Base-by-base conservation (phyloP, 2,797 vertebrate species). In the Dermochelys coriacea region DNA sequence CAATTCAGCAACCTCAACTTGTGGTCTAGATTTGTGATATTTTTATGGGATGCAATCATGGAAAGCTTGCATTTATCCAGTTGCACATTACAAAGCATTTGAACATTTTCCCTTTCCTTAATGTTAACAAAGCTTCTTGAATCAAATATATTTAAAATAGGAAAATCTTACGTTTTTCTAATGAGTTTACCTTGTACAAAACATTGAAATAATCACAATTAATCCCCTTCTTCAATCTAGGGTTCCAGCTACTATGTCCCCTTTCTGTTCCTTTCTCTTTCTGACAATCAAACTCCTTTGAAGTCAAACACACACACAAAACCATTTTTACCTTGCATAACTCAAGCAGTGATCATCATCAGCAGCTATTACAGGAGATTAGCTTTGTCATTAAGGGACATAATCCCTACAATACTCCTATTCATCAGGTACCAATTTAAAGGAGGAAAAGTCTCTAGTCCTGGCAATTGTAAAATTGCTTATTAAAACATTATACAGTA, bases 361-460 rank as follows among this genome's bases (percentile, higher is more conserved):
- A 88, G 90, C 91, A 94, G 15, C 80, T 78, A 80, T 95, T 96
- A 97, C 10, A 96, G 96, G 97, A 98, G 96, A 97, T 98, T 97
- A 98, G 87, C 57, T 82, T 95, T 95, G 87, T 96, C 95, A 96
- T 97, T 97, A 97, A 93, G 95, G 93, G 85, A 80, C 80, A 93
- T 96, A 97, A 98, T 98, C 96, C 96, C 34, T 86, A 75, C 95
- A 96, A 93, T 94, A 93, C 93, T 97, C 89, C 90, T 96, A 85
- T 97, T 98, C 96, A 95, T 97, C 96, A 95, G 96, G 96, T 90
- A 97, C 74, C 57, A 87, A 87, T 97, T 97, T 97, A 96, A 96
- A 95, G 93, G 89, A 96, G 93, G 91, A 91, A 97, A 91, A 97
- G 59, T 95, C 93, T 71, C 7, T 54, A 14, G 86, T 92, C 86